These are phyloP conservation scores for Bryconaethiops microstoma DNA, from an alignment of 2,797 vertebrate species.

Conservation along the genomic window DNA sequence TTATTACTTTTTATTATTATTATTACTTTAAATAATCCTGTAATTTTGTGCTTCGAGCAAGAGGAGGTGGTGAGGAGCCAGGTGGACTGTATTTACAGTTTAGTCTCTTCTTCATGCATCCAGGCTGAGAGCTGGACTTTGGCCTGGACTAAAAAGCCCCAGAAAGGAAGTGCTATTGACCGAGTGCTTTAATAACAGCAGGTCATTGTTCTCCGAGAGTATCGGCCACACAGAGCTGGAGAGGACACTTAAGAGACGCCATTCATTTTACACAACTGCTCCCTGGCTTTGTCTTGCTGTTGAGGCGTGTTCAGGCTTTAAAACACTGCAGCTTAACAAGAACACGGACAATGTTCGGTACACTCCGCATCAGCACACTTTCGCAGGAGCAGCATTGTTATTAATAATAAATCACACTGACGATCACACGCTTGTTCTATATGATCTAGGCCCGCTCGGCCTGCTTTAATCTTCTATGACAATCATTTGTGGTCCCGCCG, in stretches of 20 bases:
- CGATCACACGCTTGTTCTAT: background rate
- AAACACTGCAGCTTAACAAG: background rate
- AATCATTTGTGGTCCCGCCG: conserved; percentile 12
- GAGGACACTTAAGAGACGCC: conserved; percentile 9
- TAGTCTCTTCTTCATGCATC: background rate
- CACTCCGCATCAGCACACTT: background rate
- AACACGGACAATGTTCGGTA: background rate
- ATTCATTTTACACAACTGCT: background rate
- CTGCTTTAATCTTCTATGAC: conserved; percentile 23
- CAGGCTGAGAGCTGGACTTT: conserved; percentile 21
- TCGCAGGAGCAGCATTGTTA: background rate
- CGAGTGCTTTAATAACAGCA: conserved; percentile 20
- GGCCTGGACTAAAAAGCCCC: background rate
- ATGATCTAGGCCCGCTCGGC: background rate
- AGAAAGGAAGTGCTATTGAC: conserved; percentile 10
- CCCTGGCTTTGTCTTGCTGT: background rate
- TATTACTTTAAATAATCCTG: background rate
- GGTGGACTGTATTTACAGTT: background rate
- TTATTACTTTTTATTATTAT: background rate
- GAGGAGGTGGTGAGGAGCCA: conserved; percentile 13
- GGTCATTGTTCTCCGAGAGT: background rate
- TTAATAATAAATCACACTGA: background rate
- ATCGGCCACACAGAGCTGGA: conserved; percentile 11
- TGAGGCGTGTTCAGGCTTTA: background rate
- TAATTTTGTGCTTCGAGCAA: conserved; percentile 11